A percentile compares a stretch with the other conserved stretches of the same genome.
Conservation (phyloP, 1,140 invertebrate species). For the Dufourea novaeangliae region DNA sequence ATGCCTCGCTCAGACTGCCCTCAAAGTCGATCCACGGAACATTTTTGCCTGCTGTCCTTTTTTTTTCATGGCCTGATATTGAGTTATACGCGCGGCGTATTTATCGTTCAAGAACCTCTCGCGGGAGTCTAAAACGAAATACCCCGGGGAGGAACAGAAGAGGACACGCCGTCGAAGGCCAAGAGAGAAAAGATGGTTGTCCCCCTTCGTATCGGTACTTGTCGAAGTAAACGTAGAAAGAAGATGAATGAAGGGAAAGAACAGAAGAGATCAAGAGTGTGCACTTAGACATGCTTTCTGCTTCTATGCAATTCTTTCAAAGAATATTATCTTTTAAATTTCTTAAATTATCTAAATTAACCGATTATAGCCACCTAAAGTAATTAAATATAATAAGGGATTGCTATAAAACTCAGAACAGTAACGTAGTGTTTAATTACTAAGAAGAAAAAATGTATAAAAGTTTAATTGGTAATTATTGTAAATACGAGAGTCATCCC, state of each 20-base stretch:
- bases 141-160: slow-evolving; percentile 13
- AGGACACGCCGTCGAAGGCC: slow-evolving; percentile 15
- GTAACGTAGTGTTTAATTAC: too few species aligned
- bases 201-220: slow-evolving; percentile 13
- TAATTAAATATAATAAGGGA: too few species aligned
- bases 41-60: slow-evolving; percentile 77
- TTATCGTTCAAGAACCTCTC: slow-evolving; percentile 77
- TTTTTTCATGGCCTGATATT: slow-evolving; percentile 77
- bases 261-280: slow-evolving; percentile 20
- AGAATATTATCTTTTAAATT: too few species aligned
- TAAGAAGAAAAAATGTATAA: too few species aligned
- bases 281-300: not conserved
- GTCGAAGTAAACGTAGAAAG: slow-evolving; percentile 5
- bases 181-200: slow-evolving; percentile 11
- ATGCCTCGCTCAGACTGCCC: slow-evolving; percentile 76
- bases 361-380: too few species aligned
- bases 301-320: too few species aligned
- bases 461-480: too few species aligned
- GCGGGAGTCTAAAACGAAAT: slow-evolving; percentile 42
- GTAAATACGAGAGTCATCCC: too few species aligned
- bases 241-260: slow-evolving; percentile 23
- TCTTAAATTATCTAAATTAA: too few species aligned
- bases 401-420: too few species aligned
- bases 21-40: slow-evolving; percentile 79
- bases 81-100: slow-evolving; percentile 78